Percentiles rank a stretch among this genome's conserved stretches.
Evolutionary conservation across 1,140 invertebrate genomes (phyloP).

Genomic region (Manduca sexta): DNA sequence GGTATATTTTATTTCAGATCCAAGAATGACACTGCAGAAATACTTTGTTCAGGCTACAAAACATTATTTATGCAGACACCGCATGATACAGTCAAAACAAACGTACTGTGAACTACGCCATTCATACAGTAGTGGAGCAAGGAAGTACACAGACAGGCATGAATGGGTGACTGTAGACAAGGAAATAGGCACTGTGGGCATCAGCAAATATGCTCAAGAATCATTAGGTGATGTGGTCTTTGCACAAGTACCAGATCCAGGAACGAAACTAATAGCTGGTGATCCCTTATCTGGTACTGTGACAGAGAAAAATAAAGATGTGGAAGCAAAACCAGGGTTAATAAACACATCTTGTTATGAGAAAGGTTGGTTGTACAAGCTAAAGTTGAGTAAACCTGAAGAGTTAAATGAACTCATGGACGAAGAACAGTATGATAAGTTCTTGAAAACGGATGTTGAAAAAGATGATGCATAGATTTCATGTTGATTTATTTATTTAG

Average conservation of each 20-base stretch:
- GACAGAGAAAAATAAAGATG: conserved; percentile 85
- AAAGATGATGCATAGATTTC: conserved; percentile 35
- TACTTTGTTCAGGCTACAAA: conserved; percentile 36
- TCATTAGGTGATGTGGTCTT: conserved; percentile 95
- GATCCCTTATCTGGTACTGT: conserved; percentile 93
- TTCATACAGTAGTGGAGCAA: conserved; percentile 39
- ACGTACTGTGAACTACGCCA: conserved; percentile 43
- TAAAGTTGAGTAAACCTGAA: conserved; percentile 83
- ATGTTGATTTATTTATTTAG: too few species aligned
- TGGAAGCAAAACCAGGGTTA: conserved; percentile 89
- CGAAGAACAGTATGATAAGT: conserved; percentile 89
- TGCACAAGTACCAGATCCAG: conserved; percentile 91
- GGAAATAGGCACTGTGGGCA: conserved; percentile 90
- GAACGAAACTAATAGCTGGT: conserved; percentile 74
- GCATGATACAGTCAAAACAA: conserved; percentile 31
- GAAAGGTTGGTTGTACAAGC: conserved; percentile 96
- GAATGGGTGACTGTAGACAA: conserved; percentile 92
- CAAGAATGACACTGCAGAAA: conserved; percentile 45
- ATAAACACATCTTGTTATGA: conserved; percentile 95
- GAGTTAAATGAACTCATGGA: conserved; percentile 90
- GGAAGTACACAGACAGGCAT: conserved; percentile 87
- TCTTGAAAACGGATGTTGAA: conserved; percentile 79
- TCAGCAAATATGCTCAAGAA: conserved; percentile 94
- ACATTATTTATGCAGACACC: conserved; percentile 29
- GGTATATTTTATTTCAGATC: not conserved